Evolutionary conservation across 2,888 invertebrate genomes (phyloP), one percentile per base, ranked within the genome.

Genomic region (Cantharis flavilabris): DNA sequence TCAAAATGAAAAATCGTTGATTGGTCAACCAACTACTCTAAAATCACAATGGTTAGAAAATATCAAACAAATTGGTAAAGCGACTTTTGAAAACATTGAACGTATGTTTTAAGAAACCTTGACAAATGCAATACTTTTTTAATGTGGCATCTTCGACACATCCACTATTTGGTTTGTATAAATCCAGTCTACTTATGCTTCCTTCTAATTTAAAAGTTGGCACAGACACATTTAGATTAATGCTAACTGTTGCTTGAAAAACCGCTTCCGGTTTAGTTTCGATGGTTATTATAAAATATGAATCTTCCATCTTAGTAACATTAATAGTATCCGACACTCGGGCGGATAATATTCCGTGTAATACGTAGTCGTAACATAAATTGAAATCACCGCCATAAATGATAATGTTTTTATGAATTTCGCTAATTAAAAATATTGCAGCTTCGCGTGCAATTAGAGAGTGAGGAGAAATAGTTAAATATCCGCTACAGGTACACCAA

Each of bases 401-500:
- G 49, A 76, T 69, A n/a, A 83, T 79, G 4, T 79, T 78, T 16
- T 79, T 78, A 18, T 81, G 79, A 26, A 85, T 71, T 72, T 83
- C 77, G 14, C 86, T 84, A 13, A 92, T 82, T 14, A 90, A 90
- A 69, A 89, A 88, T 20, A 89, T 84, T 0, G 91, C 91, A 20
- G 91, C 91, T 82, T 90, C 89, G 14, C 88, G 84, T 7, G 91
- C 92, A 30, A 91, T 88, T 65, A 87, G 84, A 70, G 91, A 90
- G 69, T 89, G 86, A 4, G 84, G 82, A 77, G 89, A 87, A 74
- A 90, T 85, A 11, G 89, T 85, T 81, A 90, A 88, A 82, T 93
- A 91, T 62, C 91, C 90, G 77, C 92, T 91, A 83, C 95, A 95
- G 73, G 93, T 92, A 85, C 95, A 95, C 94, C 95, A 95, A 84